phyloP scores from a whole-genome alignment of 2,113 vertebrate species.

The Pangasianodon gigas region DNA sequence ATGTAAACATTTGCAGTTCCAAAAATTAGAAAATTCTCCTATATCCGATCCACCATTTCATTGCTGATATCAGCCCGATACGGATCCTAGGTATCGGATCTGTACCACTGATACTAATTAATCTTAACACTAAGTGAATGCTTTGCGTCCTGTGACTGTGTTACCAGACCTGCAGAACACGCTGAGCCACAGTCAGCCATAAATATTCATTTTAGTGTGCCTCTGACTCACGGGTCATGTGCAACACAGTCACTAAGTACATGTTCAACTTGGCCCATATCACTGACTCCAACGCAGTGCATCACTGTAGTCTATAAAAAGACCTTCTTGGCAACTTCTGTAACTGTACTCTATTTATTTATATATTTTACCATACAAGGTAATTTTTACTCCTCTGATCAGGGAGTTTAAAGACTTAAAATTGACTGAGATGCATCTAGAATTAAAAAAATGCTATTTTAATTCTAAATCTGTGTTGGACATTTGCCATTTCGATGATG shows the following conservation, averaged over 20 bases:
- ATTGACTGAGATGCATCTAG: not conserved
- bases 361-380: conserved; percentile 38
- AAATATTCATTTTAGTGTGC: conserved; percentile 25
- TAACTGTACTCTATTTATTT: conserved; percentile 17
- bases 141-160: not conserved
- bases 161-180: not conserved
- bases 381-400: not conserved
- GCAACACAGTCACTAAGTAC: conserved; percentile 2
- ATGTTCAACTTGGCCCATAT: conserved; percentile 33
- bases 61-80: not conserved
- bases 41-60: not conserved
- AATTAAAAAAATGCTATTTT: not conserved
- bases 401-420: not conserved
- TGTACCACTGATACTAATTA: not conserved
- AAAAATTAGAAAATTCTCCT: too few relatives aligned
- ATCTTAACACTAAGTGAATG: not conserved
- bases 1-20: too few relatives aligned
- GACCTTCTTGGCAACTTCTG: conserved; percentile 21
- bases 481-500: not conserved
- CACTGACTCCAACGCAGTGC: conserved; percentile 30
- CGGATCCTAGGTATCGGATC: not conserved
- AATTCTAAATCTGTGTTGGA: not conserved
- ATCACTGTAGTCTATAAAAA: conserved; percentile 51
- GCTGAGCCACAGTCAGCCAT: not conserved
- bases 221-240: conserved; percentile 12